A percentile compares a stretch with the other conserved stretches of the same genome.
Evolutionary conservation across 2,113 vertebrate genomes (phyloP).

Genomic region (Chloroceryle aenea): DNA sequence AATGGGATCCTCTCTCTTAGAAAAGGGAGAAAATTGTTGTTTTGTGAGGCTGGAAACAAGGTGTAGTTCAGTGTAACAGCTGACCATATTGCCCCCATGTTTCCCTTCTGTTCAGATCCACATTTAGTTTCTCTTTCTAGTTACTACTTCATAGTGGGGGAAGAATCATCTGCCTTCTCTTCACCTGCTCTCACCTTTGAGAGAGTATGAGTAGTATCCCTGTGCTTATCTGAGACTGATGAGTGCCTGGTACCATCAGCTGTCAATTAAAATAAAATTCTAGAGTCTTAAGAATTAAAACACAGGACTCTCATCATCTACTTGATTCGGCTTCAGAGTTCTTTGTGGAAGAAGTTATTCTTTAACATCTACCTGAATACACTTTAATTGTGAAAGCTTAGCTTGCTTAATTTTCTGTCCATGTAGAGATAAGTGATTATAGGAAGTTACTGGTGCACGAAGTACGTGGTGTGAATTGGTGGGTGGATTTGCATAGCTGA

Average conservation of each 20-base stretch:
- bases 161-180: neutral
- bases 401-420: neutral
- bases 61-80: neutral
- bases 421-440: neutral
- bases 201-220: neutral
- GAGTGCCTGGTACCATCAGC: neutral
- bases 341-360: neutral
- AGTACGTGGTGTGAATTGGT: neutral
- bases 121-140: neutral
- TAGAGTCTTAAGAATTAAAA: neutral
- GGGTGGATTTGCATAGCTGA: neutral
- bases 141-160: neutral
- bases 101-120: neutral
- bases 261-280: neutral
- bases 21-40: neutral
- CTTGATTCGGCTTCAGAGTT: neutral
- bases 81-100: fast-evolving
- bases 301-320: neutral
- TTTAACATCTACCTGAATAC: neutral
- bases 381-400: neutral
- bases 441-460: neutral
- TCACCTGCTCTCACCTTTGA: neutral
- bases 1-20: neutral
- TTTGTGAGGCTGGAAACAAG: neutral
- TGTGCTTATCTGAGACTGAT: neutral